These are phyloP conservation scores for Hipposideros armiger DNA, from an alignment of 2,113 vertebrate genomes.

Conservation along the genomic window DNA sequence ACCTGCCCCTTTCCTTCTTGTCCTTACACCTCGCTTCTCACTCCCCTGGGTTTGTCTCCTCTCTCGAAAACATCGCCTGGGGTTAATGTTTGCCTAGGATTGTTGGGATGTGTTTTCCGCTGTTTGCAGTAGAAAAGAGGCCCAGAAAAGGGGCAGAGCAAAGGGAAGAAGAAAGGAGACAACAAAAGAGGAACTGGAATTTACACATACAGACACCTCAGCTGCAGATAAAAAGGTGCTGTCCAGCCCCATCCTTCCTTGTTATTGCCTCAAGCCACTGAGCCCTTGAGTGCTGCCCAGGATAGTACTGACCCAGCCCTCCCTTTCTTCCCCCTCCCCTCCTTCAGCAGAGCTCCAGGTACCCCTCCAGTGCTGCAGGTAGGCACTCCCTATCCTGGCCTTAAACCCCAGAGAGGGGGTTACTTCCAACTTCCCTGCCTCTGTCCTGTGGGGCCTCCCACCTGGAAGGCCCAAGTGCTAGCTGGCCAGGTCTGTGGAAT, in stretches of 20 bases:
- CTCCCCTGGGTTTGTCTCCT: constrained; percentile 38
- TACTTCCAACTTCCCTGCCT: background rate
- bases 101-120: constrained; percentile 23
- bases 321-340: no score
- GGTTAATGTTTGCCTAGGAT: constrained; percentile 77
- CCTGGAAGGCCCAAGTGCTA: background rate
- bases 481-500: accelerated
- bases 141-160: background rate
- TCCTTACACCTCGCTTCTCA: background rate
- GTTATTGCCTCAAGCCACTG: background rate
- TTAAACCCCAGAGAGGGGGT: background rate
- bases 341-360: background rate
- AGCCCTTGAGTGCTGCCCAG: background rate
- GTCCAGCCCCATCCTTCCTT: no score
- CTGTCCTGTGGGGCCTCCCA: background rate
- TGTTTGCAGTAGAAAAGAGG: background rate
- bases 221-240: background rate
- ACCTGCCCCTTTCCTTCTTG: background rate
- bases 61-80: constrained; percentile 34
- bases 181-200: background rate
- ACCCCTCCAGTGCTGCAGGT: accelerated
- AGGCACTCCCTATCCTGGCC: no score
- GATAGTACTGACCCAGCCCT: accelerated
- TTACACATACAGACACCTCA: background rate
- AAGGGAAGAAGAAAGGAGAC: constrained; percentile 1